Evolutionary conservation across 2,888 invertebrate genomes (phyloP).

Genomic region (Ectemnius continuus): DNA sequence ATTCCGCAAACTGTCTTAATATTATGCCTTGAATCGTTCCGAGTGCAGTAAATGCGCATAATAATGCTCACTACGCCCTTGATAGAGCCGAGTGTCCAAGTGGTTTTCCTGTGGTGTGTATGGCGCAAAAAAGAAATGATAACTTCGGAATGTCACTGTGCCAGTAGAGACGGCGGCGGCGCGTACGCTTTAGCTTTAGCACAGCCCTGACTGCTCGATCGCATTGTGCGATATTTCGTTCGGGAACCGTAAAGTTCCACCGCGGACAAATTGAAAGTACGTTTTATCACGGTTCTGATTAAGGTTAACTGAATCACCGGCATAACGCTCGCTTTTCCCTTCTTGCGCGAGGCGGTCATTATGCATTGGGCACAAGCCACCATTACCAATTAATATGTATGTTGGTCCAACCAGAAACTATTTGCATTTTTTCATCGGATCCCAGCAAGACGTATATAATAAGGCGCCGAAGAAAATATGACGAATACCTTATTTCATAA

Average conservation of each 20-base stretch:
- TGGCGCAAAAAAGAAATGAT: slow-evolving; percentile 22
- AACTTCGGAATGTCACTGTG: slow-evolving; percentile 37
- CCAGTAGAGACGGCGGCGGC: slow-evolving; percentile 14
- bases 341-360: no score
- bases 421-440: slow-evolving; percentile 6
- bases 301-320: no score
- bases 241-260: neutral
- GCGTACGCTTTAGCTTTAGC: neutral
- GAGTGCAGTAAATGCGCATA: slow-evolving; percentile 38
- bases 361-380: no score
- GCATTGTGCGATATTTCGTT: neutral
- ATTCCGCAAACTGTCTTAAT: slow-evolving; percentile 8
- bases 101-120: slow-evolving; percentile 28
- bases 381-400: no score
- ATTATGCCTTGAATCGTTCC: slow-evolving; percentile 16
- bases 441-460: no score
- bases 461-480: no score
- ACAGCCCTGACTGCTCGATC: neutral
- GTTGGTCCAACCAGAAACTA: neutral
- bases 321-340: no score
- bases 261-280: neutral
- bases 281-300: no score
- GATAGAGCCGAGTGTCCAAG: slow-evolving; percentile 13
- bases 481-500: no score
- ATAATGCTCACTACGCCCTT: slow-evolving; percentile 42